Conservation (phyloP, 2,113 vertebrate genomes). For the Pachyramphus minor region DNA sequence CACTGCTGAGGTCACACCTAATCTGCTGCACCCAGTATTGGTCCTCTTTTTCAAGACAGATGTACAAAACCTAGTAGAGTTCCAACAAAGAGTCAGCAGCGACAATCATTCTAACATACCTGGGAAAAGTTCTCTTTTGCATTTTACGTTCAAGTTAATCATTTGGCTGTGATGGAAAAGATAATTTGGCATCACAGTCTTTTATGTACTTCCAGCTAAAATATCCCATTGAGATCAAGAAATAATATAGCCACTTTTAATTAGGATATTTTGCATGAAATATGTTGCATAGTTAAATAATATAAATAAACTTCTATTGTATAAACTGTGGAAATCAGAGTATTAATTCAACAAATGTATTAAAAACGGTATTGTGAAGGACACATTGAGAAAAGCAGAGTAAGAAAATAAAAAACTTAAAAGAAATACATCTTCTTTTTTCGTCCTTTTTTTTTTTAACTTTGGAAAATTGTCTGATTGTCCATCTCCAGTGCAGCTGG, state of each 20-base stretch:
- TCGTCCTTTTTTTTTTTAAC: background rate
- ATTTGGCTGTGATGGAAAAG: background rate
- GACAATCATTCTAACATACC: background rate
- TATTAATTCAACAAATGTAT: background rate
- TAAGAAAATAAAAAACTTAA: background rate
- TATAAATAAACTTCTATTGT: background rate
- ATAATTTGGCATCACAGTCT: background rate
- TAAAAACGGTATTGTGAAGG: background rate
- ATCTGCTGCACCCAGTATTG: background rate
- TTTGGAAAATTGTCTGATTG: background rate
- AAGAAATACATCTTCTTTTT: background rate
- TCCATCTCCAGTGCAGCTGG: background rate
- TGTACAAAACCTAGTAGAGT: background rate
- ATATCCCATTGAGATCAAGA: background rate
- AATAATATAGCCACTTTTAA: constrained; percentile 20
- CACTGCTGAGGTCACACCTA: background rate
- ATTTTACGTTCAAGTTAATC: background rate
- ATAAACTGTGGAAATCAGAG: constrained; percentile 14
- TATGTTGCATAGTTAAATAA: background rate
- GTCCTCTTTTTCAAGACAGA: background rate
- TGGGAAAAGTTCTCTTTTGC: background rate
- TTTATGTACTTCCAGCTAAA: background rate
- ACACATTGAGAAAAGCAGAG: background rate
- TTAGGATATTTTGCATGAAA: constrained; percentile 9
- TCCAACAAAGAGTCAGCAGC: background rate